Conservation (phyloP, 2,113 vertebrate species). For the Chaetorhynchus papuensis region DNA sequence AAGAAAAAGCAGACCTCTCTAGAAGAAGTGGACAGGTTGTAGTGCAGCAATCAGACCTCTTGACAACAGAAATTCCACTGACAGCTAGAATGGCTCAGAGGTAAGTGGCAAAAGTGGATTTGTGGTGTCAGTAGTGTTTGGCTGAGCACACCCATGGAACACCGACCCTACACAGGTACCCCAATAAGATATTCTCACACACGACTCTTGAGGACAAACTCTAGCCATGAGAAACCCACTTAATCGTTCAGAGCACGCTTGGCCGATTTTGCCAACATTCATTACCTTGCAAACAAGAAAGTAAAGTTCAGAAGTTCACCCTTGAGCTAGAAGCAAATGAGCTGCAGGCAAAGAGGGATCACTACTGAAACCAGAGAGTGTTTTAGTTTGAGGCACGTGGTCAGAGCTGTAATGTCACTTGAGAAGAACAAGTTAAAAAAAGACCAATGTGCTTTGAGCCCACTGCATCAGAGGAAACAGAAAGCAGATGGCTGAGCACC, state of each 20-base stretch:
- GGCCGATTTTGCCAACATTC: neutral
- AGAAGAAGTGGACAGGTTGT: neutral
- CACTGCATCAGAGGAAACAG: neutral
- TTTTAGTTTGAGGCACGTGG: neutral
- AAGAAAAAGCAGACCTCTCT: slow-evolving; percentile 33
- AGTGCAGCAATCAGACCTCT: neutral
- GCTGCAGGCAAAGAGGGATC: neutral
- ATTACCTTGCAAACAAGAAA: neutral
- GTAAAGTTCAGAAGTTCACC: neutral
- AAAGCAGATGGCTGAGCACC: neutral
- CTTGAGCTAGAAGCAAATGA: neutral
- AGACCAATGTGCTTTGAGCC: neutral
- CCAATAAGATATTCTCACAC: neutral
- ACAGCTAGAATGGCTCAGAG: neutral
- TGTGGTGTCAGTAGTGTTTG: neutral
- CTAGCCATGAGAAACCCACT: neutral
- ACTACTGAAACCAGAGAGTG: neutral
- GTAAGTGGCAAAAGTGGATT: neutral
- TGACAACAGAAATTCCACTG: neutral
- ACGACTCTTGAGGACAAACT: neutral
- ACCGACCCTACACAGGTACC: neutral
- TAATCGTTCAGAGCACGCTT: neutral
- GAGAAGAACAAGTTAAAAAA: neutral
- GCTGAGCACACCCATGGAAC: neutral
- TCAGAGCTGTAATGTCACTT: neutral